Evolutionary conservation across 2,113 vertebrate species (phyloP), one percentile per base, ranked within the genome.

Genomic region (Hippocampus mohnikei): DNA sequence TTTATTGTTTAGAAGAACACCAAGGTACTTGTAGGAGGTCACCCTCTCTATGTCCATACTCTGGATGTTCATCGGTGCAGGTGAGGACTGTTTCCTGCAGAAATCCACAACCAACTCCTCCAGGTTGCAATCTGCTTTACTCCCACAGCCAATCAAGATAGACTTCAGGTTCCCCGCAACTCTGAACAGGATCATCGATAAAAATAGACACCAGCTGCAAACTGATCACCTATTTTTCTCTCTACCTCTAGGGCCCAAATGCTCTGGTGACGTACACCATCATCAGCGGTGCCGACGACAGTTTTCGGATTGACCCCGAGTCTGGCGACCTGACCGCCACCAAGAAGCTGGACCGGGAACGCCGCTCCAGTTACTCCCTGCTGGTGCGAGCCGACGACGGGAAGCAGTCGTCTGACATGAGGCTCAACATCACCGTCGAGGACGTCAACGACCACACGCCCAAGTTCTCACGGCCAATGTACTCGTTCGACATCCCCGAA

Each of bases 241-340:
- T 27, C 9, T 75, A n/a, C 20, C 7, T 40, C 1, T 97, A 65
- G 97, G 97, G 97, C 75, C 94, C 95, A 18, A 99, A 99, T 25
- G 97, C 97, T 46, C 90, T 99, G 0, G 95, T 99, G 70, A 98
- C 97, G 0, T 98, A 99, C 78, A 93, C 96, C 8, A 98, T 99
- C 78, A 94, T 99, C 85, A 99, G 95, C 0, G 97, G 96, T 1
- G 96, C 97, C 0, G 97, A 99, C 13, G 95, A 98, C 75, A 98
- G 96, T 73, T 99, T 99, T 81, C 94, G 95, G 6, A 90, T 99
- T 0, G 96, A 99, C 85, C 96, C 97, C 0, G 94, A 98, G 66
- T 98, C 96, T 0, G 97, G 97, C 1, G 97, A 98, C 37, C 91
- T 99, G 78, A 94, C 95, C 3, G 97, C 96, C 37, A 97, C 95